Percentiles rank a stretch among this genome's conserved stretches.
Conservation (phyloP, 2,113 vertebrate species). For the Percopsis transmontana region DNA sequence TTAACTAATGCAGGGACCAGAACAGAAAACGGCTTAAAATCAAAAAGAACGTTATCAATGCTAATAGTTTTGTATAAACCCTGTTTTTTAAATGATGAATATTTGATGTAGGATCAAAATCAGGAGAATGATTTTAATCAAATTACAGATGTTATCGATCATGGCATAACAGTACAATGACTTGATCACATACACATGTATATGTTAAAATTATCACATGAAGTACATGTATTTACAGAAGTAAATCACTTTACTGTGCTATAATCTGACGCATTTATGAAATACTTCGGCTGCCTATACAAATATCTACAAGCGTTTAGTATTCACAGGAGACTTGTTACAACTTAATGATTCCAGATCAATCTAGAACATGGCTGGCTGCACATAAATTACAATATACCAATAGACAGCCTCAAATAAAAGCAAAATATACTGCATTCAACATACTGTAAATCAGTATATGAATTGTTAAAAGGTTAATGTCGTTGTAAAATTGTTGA, state of each 20-base stretch:
- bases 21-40: no score
- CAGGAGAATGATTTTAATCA: no score
- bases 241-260: constrained; percentile 47
- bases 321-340: constrained; percentile 54
- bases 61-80: no score
- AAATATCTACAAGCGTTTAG: constrained; percentile 68
- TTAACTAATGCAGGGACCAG: background rate
- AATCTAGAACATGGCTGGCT: constrained; percentile 29
- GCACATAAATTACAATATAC: constrained; percentile 17
- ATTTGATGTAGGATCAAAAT: background rate
- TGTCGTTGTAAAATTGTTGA: background rate
- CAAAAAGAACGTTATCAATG: no score
- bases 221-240: constrained; percentile 57
- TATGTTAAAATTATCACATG: constrained; percentile 17
- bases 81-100: background rate
- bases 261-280: constrained; percentile 40
- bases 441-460: constrained; percentile 1
- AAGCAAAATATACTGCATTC: constrained; percentile 3
- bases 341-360: constrained; percentile 46
- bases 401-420: background rate
- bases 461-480: background rate
- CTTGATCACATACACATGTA: background rate
- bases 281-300: constrained; percentile 59
- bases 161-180: background rate
- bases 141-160: no score